Base-by-base conservation (phyloP, 2,888 invertebrate species). In the Trimorus sp. region DNA sequence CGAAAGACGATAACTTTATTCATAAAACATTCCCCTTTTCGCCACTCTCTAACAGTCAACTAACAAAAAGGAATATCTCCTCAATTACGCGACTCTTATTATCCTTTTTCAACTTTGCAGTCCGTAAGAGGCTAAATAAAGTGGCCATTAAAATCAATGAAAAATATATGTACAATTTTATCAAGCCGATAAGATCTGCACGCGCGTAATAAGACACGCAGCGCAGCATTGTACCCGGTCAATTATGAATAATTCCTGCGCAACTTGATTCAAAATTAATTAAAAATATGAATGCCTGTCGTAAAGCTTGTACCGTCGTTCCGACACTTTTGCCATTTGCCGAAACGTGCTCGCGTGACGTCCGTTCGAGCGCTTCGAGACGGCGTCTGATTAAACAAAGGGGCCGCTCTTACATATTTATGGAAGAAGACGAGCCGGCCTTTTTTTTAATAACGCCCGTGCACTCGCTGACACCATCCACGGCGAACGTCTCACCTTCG, bases 401-500 rank as follows among this genome's bases (percentile, higher is more conserved):
- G n/a, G 8, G 11, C 63, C 53, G 38, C n/a, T 66, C 38, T 71
- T 58, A 71, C 66, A 68, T 48, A 71, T 59, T 65, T 65, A 65
- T 59, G 71, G 59, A 73, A 71, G 53, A 53, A 54, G 56, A 56
- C 48, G 53, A 15, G 38, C 42, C 40, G 15, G 42, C 51, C 38
- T 26, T 26, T 14, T 70, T 75, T 68, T 82, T 82, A 76, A 74
- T 71, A 82, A 68, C 62, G 62, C n/a, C 42, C 7, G 66, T 54
- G 38, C 65, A 60, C 68, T 73, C 63, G 65, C 81, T 68, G 69
- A 76, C 81, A 79, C 79, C 76, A 73, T 81, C 81, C 76, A 79
- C 73, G 53, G 26, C 26, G 53, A 79, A 79, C 76, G 80, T 82
- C 79, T 80, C 81, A 70, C 85, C 85, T 85, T 86, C 83, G 83